Evolutionary conservation across 2,113 vertebrate species (phyloP), one percentile per base, ranked within the genome.

Genomic region (Heptranchias perlo): DNA sequence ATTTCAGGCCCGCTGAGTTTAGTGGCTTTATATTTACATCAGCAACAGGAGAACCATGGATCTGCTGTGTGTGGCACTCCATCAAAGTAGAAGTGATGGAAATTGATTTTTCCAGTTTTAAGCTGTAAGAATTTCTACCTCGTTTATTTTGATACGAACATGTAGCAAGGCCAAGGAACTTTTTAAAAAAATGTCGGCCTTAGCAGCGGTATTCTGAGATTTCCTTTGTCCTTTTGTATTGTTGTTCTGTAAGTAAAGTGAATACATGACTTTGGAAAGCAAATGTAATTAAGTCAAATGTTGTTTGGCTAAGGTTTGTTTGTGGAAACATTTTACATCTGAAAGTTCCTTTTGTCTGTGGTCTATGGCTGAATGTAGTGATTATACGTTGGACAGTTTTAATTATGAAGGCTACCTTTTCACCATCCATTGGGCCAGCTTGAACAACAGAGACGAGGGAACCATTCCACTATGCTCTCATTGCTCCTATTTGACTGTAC

Each of bases 241-340:
- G 87, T 61, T n/a, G 61, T 61, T 92, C 23, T 61, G 14, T 54
- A n/a, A 4, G 47, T 89, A 89, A 89, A 31, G 78, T 3, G 25
- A 25, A 54, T 89, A 54, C 49, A 52, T 54, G 86, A 31, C 28
- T 89, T 89, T 89, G 87, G 14, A 14, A 92, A 61, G 13, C 11
- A 92, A 61, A 92, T 61, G 31, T 61, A 92, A 92, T 92, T 61
- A 92, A 58, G 52, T 61, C 54, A n/a, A 58, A n/a, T 92, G 54
- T 16, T 58, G 52, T n/a, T 92, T 35, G 35, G 87, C 52, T 35
- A n/a, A 92, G 52, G 54, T 58, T 92, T 58, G 7, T 31, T 91
- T 58, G 52, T 35, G 28, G 52, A 54, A 54, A 14, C 28, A 91
- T 16, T 13, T 13, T 91, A 16, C 5, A n/a, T 92, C 54, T 92